Base-by-base conservation (phyloP, 2,113 vertebrate species). In the Kryptolebias marmoratus region DNA sequence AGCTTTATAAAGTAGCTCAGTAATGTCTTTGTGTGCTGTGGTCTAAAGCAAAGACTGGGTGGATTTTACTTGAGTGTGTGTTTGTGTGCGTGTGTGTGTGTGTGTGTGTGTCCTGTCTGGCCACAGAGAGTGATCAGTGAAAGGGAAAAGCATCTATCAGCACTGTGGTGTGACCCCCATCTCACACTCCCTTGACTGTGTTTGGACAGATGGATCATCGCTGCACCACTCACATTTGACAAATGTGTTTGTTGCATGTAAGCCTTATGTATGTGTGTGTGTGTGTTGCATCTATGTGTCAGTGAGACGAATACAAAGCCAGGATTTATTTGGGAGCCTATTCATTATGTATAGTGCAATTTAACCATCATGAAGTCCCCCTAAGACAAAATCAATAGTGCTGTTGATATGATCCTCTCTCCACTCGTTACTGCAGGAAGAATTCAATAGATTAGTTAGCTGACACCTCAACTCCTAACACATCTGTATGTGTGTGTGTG, bases 201-300 rank as follows among this genome's bases (percentile, higher is more conserved):
- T 90, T 92, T 90, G 80, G 87, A 92, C 88, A 92, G 82, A 88
- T 91, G 90, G 86, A 86, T 84, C 86, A 87, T 87, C 79, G 66
- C 70, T 75, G 66, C 80, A 59, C 56, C 71, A 30, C 81, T 87
- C 87, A 62, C 76, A 68, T 81, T 74, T 87, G 82, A 81, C 79
- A 87, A 84, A 83, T 59, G 59, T 62, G 82, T 73, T 81, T 89
- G 49, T 67, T 44, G 22, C 64, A 53, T 76, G 56, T 60, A 27
- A 57, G 59, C 59, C 27, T 27, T 36, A 2, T 22, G 6, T 45
- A 68, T 18, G 58, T 71, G 75, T 47, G 32, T 31, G 44, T 55
- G 64, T 47, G 72, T 63, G 49, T 22, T 22, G 22, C 9, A 66
- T 53, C 36, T 53, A 61, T 64, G 44, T 79, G 73, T 75, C 55